Evolutionary conservation across 1,140 invertebrate species (phyloP).

Genomic region (Dendroctonus ponderosae): DNA sequence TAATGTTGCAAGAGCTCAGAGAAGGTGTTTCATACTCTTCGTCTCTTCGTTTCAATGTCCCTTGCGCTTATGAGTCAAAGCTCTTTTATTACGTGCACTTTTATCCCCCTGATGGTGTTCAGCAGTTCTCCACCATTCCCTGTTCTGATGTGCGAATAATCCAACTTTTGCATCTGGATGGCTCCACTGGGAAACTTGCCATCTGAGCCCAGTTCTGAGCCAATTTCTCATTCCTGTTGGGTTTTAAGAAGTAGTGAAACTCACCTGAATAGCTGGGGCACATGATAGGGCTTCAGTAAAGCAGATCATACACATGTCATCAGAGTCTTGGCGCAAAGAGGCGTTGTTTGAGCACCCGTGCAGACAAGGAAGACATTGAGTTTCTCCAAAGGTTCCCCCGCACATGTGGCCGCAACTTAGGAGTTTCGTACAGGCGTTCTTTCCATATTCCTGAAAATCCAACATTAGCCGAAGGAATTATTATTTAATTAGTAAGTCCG

Average conservation of each 20-base stretch:
- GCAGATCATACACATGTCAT: conserved; percentile 99
- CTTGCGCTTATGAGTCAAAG: too few species aligned
- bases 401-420: conserved; percentile 89
- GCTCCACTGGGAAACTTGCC: too few species aligned
- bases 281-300: conserved; percentile 94
- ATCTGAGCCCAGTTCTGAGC: too few species aligned
- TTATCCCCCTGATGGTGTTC: too few species aligned
- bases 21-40: too few species aligned
- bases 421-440: conserved; percentile 80
- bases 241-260: conserved; percentile 1
- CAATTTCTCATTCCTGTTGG: not conserved
- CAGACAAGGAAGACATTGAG: conserved; percentile 83
- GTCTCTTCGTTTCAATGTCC: too few species aligned
- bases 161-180: too few species aligned
- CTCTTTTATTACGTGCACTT: too few species aligned
- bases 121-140: too few species aligned
- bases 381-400: conserved; percentile 83
- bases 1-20: too few species aligned
- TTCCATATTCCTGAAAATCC: conserved; percentile 70
- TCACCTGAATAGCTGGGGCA: conserved; percentile 86
- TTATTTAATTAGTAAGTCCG: conserved; percentile 1
- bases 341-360: conserved; percentile 68
- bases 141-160: too few species aligned
- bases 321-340: conserved; percentile 85
- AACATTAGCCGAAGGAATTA: not conserved